phyloP scores from a whole-genome alignment of 2,797 vertebrate species.

The Leptoclinus maculatus region DNA sequence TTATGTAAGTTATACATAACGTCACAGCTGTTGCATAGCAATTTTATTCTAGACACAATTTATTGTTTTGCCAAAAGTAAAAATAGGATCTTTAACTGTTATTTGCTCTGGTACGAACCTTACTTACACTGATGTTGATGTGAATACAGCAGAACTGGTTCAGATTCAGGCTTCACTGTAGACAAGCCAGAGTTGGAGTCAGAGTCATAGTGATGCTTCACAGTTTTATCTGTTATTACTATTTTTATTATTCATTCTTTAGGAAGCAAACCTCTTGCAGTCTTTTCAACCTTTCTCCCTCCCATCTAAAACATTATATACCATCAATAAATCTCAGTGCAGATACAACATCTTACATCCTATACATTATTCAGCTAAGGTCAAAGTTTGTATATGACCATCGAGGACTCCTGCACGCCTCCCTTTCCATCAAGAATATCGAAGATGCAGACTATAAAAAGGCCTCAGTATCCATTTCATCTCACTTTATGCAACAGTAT shows the following conservation, averaged over 20 bases:
- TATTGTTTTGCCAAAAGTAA: background rate
- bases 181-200: constrained; percentile 21
- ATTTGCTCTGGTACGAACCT: background rate
- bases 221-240: constrained; percentile 26
- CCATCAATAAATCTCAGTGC: background rate
- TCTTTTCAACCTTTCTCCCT: constrained; percentile 3
- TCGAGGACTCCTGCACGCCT: background rate
- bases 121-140: background rate
- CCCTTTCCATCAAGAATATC: constrained; percentile 34
- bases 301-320: background rate
- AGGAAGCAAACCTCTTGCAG: background rate
- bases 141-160: constrained; percentile 1
- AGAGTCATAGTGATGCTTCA: constrained; percentile 32
- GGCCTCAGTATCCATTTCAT: constrained; percentile 52
- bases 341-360: constrained; percentile 2
- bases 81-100: background rate
- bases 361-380: constrained; percentile 22
- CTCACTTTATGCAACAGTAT: constrained; percentile 39
- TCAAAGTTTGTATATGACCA: constrained; percentile 28
- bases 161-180: constrained; percentile 29
- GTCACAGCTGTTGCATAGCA: background rate
- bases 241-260: background rate
- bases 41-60: background rate
- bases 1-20: background rate
- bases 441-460: constrained; percentile 42